These are phyloP conservation scores for Itoplectis maculator DNA, from an alignment of 2,888 invertebrate species.

Conservation along the genomic window DNA sequence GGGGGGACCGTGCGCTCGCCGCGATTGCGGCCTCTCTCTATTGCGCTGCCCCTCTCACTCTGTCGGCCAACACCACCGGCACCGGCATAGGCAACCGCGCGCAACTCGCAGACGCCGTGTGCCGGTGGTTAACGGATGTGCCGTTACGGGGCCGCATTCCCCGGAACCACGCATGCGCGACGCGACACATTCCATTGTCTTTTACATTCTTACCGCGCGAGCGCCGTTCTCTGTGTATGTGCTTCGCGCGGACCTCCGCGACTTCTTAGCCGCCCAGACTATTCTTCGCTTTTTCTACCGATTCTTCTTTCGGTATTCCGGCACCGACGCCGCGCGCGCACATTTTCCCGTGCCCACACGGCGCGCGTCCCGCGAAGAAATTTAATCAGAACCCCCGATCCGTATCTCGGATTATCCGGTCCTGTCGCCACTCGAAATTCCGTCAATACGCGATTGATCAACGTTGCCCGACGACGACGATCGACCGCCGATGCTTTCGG, in stretches of 20 bases:
- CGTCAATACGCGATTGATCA: background rate
- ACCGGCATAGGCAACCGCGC: constrained; percentile 52
- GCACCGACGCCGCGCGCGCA: constrained; percentile 8
- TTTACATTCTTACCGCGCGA: constrained; percentile 79
- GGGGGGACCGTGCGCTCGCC: no score
- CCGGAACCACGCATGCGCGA: constrained; percentile 82
- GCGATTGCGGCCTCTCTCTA: constrained; percentile 41
- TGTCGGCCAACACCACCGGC: constrained; percentile 42
- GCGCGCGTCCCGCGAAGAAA: background rate
- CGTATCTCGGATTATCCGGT: background rate
- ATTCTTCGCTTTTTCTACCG: constrained; percentile 10
- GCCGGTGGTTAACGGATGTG: constrained; percentile 82
- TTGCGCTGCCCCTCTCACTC: no score
- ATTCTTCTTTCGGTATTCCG: constrained; percentile 28
- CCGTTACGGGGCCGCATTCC: constrained; percentile 84
- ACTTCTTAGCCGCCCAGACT: constrained; percentile 41
- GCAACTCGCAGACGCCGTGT: constrained; percentile 74
- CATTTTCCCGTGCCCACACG: constrained; percentile 4
- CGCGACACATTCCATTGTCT: constrained; percentile 83
- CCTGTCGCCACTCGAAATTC: background rate
- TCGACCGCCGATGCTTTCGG: no score
- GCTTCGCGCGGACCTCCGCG: constrained; percentile 15
- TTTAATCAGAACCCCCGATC: background rate
- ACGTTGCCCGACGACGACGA: background rate
- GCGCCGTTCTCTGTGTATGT: constrained; percentile 58